A percentile compares a stretch with the other conserved stretches of the same genome.
These are phyloP conservation scores for Diphyllodes magnificus DNA, from an alignment of 2,113 vertebrate species.

Conservation along the genomic window DNA sequence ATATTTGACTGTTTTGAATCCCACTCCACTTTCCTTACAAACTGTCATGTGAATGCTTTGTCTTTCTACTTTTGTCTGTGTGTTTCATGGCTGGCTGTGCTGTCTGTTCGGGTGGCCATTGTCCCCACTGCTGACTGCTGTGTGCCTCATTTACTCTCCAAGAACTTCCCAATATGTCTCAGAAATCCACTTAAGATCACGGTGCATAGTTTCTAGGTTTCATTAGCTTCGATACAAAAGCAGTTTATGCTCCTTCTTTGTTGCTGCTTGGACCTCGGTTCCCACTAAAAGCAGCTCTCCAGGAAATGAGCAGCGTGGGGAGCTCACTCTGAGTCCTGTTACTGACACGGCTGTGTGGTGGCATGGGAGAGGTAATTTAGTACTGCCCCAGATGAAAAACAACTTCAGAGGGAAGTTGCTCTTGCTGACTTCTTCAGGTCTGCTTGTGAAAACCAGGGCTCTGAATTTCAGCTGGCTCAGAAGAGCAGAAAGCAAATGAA, in stretches of 20 bases:
- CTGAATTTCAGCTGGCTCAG: neutral
- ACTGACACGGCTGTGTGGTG: neutral
- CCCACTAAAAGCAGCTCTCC: neutral
- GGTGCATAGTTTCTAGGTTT: neutral
- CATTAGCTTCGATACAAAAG: neutral
- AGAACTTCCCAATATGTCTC: neutral
- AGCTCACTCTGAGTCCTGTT: neutral
- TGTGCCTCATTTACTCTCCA: neutral
- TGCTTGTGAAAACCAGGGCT: neutral
- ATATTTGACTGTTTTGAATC: neutral
- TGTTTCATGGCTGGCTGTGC: neutral
- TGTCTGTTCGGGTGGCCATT: neutral
- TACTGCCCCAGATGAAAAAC: neutral
- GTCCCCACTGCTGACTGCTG: neutral
- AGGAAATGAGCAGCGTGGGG: neutral
- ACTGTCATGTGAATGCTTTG: neutral
- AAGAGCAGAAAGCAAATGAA: neutral
- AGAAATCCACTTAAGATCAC: neutral
- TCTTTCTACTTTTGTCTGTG: neutral
- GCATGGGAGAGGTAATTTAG: neutral
- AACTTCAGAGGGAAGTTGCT: constrained; percentile 15
- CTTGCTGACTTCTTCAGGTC: constrained; percentile 2
- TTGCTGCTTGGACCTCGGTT: neutral
- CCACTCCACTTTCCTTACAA: neutral
- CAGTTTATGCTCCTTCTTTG: neutral